phyloP scores from a whole-genome alignment of 2,888 invertebrate genomes.

The Polydrusus tereticollis region DNA sequence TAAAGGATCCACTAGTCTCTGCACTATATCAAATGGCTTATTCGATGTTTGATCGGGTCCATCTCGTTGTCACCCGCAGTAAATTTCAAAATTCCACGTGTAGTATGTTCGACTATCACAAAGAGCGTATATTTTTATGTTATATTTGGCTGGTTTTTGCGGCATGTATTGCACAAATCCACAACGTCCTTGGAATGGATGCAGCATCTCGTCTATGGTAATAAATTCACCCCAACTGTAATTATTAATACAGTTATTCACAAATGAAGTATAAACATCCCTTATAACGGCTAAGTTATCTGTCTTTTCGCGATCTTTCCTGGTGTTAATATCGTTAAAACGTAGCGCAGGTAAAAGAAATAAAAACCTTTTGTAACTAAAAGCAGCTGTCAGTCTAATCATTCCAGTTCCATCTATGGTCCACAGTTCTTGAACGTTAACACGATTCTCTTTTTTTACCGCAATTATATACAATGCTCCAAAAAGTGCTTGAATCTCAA shows the following conservation, averaged over 20 bases:
- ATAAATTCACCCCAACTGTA: constrained; percentile 25
- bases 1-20: constrained; percentile 43
- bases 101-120: constrained; percentile 48
- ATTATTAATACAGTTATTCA: not conserved
- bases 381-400: not conserved
- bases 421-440: not conserved
- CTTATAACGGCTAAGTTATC: constrained; percentile 9
- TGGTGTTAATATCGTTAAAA: not conserved
- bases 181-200: constrained; percentile 40
- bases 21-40: constrained; percentile 47
- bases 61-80: constrained; percentile 50
- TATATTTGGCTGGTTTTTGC: constrained; percentile 37
- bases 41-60: constrained; percentile 50
- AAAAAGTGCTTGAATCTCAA: not conserved
- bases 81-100: constrained; percentile 52
- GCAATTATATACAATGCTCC: not conserved
- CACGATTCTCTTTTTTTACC: not conserved
- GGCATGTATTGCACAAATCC: constrained; percentile 50
- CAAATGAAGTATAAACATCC: not conserved
- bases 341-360: not conserved
- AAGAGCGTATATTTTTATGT: constrained; percentile 40
- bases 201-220: constrained; percentile 44
- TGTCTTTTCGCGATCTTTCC: not conserved
- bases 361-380: no score
- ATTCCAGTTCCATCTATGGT: not conserved